Evolutionary conservation across 2,888 invertebrate species (phyloP), one percentile per base, ranked within the genome.

Genomic region (Microctonus hyperodae): DNA sequence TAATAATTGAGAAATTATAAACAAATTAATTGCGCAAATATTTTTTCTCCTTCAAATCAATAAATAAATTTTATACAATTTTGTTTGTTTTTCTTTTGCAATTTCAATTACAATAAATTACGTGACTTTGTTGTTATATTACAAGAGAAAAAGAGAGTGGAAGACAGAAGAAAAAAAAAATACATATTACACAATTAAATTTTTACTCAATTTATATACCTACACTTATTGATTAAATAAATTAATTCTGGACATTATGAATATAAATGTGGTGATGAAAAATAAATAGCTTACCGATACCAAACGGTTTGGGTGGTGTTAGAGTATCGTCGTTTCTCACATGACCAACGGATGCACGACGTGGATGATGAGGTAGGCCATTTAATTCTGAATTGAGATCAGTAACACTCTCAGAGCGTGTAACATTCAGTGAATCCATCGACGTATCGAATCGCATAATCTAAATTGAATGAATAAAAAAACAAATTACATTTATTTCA

Each of bases 391-490:
- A 91, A 77, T 90, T 93, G 13, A 94, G 85, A 85, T 94, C 94
- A 22, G 91, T 92, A 75, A 94, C 93, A 81, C 94, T 94, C 82
- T 94, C 94, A 31, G 94, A 94, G 35, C 94, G 89, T 20, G 89
- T 90, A 73, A 93, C 90, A 58, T 90, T 91, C 71, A 93, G 85
- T 33, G 92, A 92, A 83, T 93, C 94, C 86, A 92, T 90, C 65
- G 92, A 92, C 55, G 91, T 89, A 82, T 94, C 93, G 83, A 92
- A 88, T 66, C 91, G 89, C 92, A 93, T 92, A 66, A 93, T 88
- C 94, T 94, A 86, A 37, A 65, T 31, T 9, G 40, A 64, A 62
- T 64, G 25, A 25, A 61, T 60, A 31, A 58, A 44, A 50, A 50
- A 4, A 68, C 50, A 35, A 51, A 35, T 50, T 28, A n/a, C 55